Conservation (phyloP, 2,113 vertebrate species). For the Parotia lawesii region DNA sequence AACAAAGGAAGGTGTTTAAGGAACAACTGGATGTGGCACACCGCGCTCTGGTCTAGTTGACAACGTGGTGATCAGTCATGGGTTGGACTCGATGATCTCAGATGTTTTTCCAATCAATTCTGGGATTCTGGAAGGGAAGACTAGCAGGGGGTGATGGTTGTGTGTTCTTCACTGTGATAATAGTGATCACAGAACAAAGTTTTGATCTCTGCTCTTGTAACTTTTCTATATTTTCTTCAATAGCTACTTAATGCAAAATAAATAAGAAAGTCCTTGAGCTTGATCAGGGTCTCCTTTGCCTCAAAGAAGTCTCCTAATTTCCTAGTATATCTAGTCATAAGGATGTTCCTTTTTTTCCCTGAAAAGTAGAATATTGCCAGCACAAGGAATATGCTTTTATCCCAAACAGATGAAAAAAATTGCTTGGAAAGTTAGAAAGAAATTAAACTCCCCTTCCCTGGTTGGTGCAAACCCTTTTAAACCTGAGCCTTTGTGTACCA, state of each 20-base stretch:
- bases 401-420: neutral
- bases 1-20: neutral
- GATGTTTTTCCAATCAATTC: neutral
- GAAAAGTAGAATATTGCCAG: neutral
- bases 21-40: neutral
- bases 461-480: neutral
- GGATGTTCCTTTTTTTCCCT: fast-evolving
- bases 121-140: neutral
- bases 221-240: neutral
- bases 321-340: neutral
- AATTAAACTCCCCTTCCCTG: neutral
- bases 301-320: neutral
- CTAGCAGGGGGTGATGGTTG: neutral
- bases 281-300: neutral
- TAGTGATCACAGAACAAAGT: neutral
- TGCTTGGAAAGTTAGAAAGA: neutral
- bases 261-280: neutral
- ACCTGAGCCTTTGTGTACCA: neutral
- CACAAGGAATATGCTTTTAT: neutral
- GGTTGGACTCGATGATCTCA: fast-evolving
- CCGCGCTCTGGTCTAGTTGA: neutral
- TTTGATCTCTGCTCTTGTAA: neutral
- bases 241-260: neutral
- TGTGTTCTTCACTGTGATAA: neutral
- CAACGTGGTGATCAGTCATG: fast-evolving